Evolutionary conservation across 2,888 invertebrate species (phyloP).

Genomic region (Melikaiella ostensackeni): DNA sequence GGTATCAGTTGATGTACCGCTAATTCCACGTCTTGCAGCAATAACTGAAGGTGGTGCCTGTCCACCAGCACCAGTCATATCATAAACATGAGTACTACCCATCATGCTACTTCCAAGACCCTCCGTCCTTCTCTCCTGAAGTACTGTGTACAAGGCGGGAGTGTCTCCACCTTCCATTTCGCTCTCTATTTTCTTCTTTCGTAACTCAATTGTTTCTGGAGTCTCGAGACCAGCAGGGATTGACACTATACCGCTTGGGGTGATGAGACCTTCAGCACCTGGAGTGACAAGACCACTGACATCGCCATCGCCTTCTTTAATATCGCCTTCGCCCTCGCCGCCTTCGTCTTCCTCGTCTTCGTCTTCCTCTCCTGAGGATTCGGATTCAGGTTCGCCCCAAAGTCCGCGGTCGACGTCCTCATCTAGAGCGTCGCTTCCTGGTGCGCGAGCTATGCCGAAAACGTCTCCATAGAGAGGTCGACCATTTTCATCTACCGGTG

Average conservation of each 20-base stretch:
- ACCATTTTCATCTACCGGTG: constrained; percentile 98
- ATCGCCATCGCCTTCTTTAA: constrained; percentile 80
- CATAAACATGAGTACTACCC: constrained; percentile 99
- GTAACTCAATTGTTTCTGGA: constrained; percentile 97
- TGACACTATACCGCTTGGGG: constrained; percentile 94
- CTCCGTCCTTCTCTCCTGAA: constrained; percentile 96
- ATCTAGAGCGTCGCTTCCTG: constrained; percentile 85
- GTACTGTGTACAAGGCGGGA: constrained; percentile 95
- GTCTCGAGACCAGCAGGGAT: constrained; percentile 98
- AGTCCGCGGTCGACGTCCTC: constrained; percentile 94
- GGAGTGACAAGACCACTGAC: constrained; percentile 94
- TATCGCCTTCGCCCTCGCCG: constrained; percentile 74
- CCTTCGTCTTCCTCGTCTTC: constrained; percentile 84
- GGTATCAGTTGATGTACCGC: constrained; percentile 71
- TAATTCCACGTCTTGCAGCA: constrained; percentile 73
- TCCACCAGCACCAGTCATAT: constrained; percentile 86
- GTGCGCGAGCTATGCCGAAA: constrained; percentile 89
- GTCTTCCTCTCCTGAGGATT: constrained; percentile 82
- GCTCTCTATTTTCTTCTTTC: constrained; percentile 97
- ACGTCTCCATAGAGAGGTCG: constrained; percentile 99
- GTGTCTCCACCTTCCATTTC: constrained; percentile 98
- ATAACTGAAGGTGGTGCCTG: constrained; percentile 80
- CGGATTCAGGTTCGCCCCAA: constrained; percentile 93
- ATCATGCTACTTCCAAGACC: constrained; percentile 95
- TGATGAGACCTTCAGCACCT: constrained; percentile 91